These are phyloP conservation scores for Notoglanidium macrostoma DNA, from an alignment of 2,797 vertebrate species.

Conservation along the genomic window DNA sequence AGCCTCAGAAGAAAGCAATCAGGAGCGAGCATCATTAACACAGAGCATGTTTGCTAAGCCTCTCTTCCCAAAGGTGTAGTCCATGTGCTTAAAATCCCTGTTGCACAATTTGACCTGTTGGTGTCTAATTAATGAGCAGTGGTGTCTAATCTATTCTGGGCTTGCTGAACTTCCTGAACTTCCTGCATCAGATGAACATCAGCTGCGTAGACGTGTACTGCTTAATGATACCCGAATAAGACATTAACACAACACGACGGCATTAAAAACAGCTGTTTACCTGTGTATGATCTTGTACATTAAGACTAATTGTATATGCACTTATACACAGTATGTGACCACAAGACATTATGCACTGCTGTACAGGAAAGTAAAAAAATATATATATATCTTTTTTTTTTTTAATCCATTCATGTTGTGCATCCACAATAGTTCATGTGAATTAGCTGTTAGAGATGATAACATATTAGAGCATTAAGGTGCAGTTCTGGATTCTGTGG, in stretches of 20 bases:
- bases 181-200: constrained; percentile 40
- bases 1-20: constrained; percentile 45
- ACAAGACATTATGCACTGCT: background rate
- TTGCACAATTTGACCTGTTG: constrained; percentile 54
- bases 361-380: background rate
- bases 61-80: constrained; percentile 43
- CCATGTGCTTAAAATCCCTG: constrained; percentile 51
- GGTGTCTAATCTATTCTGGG: constrained; percentile 51
- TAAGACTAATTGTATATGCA: background rate
- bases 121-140: constrained; percentile 54
- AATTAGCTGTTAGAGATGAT: background rate
- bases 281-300: background rate
- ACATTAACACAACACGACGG: too few species aligned
- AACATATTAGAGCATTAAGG: background rate
- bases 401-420: background rate
- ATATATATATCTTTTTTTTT: background rate
- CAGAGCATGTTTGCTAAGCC: constrained; percentile 54
- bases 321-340: background rate
- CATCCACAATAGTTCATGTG: background rate
- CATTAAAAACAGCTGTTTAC: background rate
- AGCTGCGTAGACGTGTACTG: background rate
- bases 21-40: constrained; percentile 56
- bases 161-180: constrained; percentile 31
- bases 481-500: too few species aligned
- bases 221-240: constrained; percentile 24